Evolutionary conservation across 1,140 invertebrate genomes (phyloP).

Genomic region (Physella acuta): DNA sequence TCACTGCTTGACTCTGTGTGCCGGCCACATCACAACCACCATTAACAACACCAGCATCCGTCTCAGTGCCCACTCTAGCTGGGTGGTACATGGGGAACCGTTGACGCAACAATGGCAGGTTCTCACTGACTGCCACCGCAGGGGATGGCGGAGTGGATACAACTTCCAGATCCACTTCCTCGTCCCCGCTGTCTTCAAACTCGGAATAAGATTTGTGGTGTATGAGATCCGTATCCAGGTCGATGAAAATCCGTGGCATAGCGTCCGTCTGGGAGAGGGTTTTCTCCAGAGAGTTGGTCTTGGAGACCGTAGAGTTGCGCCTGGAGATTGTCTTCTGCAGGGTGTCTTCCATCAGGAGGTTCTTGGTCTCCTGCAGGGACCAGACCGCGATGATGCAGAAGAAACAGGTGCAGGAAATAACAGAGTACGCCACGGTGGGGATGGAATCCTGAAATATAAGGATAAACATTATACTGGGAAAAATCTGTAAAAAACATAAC

Average conservation of each 20-base stretch:
- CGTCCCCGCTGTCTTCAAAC: neutral
- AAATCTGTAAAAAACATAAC: no score
- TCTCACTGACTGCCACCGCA: neutral
- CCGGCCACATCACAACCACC: no score
- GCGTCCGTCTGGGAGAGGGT: no score
- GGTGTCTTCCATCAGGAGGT: slow-evolving; percentile 16
- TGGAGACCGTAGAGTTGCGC: neutral
- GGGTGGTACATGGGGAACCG: neutral
- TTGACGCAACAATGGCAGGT: neutral
- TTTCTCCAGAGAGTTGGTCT: neutral
- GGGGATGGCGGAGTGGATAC: neutral
- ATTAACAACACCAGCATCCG: neutral
- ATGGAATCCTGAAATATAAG: neutral
- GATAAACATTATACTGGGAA: neutral
- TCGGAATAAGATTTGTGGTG: slow-evolving; percentile 5
- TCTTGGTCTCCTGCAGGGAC: slow-evolving; percentile 5
- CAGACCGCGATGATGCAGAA: neutral
- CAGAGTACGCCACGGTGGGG: slow-evolving; percentile 1
- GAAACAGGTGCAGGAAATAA: neutral
- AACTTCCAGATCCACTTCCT: neutral
- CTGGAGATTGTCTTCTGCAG: neutral
- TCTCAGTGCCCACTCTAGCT: neutral
- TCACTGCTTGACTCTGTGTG: no score
- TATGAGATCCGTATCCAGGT: slow-evolving; percentile 9
- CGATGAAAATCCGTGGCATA: slow-evolving; percentile 1